These are phyloP conservation scores for Watsonalla cultraria DNA, from an alignment of 2,888 invertebrate genomes.

Conservation along the genomic window DNA sequence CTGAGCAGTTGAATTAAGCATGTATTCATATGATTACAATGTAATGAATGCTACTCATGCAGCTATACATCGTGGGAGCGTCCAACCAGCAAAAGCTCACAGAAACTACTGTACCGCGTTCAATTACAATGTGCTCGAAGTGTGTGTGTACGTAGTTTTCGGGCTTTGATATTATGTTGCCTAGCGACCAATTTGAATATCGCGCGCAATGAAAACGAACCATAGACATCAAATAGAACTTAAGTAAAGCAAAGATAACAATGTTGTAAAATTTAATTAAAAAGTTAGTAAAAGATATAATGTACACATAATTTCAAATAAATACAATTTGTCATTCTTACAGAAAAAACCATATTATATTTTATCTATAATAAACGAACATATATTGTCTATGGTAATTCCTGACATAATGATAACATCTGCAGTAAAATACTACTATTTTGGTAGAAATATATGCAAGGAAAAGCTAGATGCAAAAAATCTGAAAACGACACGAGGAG, in stretches of 20 bases:
- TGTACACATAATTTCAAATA: too few species aligned
- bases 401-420: not conserved
- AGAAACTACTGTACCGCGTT: slow-evolving; percentile 36
- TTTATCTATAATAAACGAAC: not conserved
- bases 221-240: slow-evolving; percentile 21
- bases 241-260: not conserved
- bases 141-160: slow-evolving; percentile 25
- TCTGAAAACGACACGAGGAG: too few species aligned
- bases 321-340: too few species aligned
- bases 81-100: slow-evolving; percentile 22
- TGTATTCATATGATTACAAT: not conserved
- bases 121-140: slow-evolving; percentile 4
- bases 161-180: slow-evolving; percentile 46
- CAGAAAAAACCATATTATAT: not conserved
- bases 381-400: not conserved
- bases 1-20: not conserved
- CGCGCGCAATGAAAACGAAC: slow-evolving; percentile 41
- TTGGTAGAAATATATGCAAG: not conserved
- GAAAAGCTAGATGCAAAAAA: too few species aligned
- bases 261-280: not conserved
- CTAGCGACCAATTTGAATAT: slow-evolving; percentile 67
- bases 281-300: too few species aligned
- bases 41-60: not conserved
- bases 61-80: slow-evolving; percentile 12
- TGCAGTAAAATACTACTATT: not conserved